Evolutionary conservation across 2,888 invertebrate genomes (phyloP), one percentile per base, ranked within the genome.

Genomic region (Erpobdella octoculata): DNA sequence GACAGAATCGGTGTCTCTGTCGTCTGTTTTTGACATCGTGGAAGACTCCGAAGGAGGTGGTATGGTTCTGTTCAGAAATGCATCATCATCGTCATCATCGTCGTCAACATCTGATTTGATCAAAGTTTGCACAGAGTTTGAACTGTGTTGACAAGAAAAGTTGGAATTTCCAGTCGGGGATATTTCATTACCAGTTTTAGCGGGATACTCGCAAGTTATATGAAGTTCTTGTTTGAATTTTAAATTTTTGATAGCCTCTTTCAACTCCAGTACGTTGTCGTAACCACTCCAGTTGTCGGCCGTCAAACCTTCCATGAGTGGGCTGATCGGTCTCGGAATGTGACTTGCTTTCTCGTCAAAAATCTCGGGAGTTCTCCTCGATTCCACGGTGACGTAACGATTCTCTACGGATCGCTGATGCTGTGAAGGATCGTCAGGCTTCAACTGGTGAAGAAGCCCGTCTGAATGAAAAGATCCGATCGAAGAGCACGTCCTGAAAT

Each of bases 221-320:
- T n/a, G n/a, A 15, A 12, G 5, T 8, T 53, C 53, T 53, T 53
- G 53, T 28, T 53, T 53, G n/a, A n/a, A n/a, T n/a, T n/a, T n/a
- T n/a, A n/a, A n/a, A n/a, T n/a, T n/a, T 33, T 35, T 65, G 25
- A 69, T 59, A 15, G 69, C 41, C 21, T 59, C 46, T 37, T 72
- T 72, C 28, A 72, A 46, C 18, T 72, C 70, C 41, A 48, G 69
- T 35, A 72, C 66, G 65, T 72, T 72, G 69, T 72, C 72, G 31
- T 72, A 72, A 31, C 66, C 71, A 53, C 66, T 28, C 35, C 61
- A 70, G 70, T 70, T 48, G 48, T 68, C 53, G 53, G 28, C 53
- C 53, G 53, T 53, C 28, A 53, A 28, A 53, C 53, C 53, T 53
- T 53, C 53, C 4, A 53, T 5, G 1, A 28, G 28, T 2, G 53